Conservation (phyloP, 2,797 vertebrate species). For the Sparus aurata region DNA sequence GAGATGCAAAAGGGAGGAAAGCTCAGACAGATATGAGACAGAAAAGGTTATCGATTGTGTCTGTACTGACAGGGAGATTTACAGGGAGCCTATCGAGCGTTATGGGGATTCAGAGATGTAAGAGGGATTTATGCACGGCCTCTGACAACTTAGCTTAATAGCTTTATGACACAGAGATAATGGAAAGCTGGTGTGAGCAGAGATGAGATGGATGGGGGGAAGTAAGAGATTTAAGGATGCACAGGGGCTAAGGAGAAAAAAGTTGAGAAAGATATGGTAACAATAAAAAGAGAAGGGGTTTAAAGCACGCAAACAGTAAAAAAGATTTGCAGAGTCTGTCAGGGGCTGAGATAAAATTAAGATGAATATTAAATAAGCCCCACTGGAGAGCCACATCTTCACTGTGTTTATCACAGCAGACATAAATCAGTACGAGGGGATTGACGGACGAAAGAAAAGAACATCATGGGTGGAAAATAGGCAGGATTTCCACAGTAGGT, state of each 20-base stretch:
- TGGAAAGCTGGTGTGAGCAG: constrained; percentile 40
- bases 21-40: constrained; percentile 37
- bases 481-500: not conserved
- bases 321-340: not conserved
- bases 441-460: not conserved
- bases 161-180: constrained; percentile 58
- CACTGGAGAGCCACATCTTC: not conserved
- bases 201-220: constrained; percentile 10
- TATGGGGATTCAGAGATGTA: constrained; percentile 45
- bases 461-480: not conserved
- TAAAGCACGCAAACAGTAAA: not conserved
- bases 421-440: not conserved
- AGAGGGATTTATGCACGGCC: constrained; percentile 24
- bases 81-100: constrained; percentile 37
- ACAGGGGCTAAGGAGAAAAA: not conserved
- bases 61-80: constrained; percentile 54
- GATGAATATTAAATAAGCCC: not conserved
- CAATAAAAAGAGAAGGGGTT: not conserved
- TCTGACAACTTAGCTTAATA: constrained; percentile 49
- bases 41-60: constrained; percentile 46
- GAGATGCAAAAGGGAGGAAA: constrained; percentile 19
- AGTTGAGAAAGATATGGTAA: not conserved
- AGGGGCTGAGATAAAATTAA: not conserved
- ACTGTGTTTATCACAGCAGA: not conserved
- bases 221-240: not conserved